A percentile compares a stretch with the other conserved stretches of the same genome.
phyloP scores from a whole-genome alignment of 23 tunicate species.

The Diplosoma virens region DNA sequence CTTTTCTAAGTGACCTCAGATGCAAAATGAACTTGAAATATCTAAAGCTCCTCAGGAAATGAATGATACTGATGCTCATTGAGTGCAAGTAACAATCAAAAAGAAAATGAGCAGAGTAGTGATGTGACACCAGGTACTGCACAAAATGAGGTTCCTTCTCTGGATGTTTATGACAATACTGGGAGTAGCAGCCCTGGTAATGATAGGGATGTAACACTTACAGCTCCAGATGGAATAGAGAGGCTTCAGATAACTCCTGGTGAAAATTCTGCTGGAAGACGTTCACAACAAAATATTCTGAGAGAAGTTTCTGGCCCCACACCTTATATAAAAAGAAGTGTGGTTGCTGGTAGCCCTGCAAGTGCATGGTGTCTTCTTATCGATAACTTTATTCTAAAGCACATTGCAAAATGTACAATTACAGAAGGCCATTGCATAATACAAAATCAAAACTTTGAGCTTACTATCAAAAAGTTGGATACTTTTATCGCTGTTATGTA shows the following conservation, averaged over 20 bases:
- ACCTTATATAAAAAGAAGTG: slow-evolving; percentile 26
- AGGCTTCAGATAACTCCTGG: slow-evolving; percentile 23
- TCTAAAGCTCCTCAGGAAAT: too few relatives aligned
- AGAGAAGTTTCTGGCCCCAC: slow-evolving; percentile 41
- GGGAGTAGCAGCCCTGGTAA: too few relatives aligned
- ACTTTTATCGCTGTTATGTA: slow-evolving; percentile 28
- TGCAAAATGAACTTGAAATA: too few relatives aligned
- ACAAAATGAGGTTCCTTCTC: too few relatives aligned
- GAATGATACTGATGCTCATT: too few relatives aligned
- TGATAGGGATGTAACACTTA: neutral
- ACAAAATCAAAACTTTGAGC: slow-evolving; percentile 23
- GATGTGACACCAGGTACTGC: too few relatives aligned
- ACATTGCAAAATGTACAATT: slow-evolving; percentile 20
- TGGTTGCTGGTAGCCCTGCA: slow-evolving; percentile 43
- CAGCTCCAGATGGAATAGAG: slow-evolving; percentile 36
- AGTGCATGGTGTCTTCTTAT: slow-evolving; percentile 44
- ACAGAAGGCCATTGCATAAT: slow-evolving; percentile 22
- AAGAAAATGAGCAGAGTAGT: too few relatives aligned
- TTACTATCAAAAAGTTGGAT: slow-evolving; percentile 21
- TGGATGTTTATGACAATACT: slow-evolving; percentile 2
- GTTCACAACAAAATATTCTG: slow-evolving; percentile 23
- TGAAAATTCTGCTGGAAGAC: slow-evolving; percentile 17
- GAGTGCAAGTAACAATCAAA: too few relatives aligned
- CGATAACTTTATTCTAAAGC: slow-evolving; percentile 27
- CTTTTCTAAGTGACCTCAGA: too few relatives aligned